Conservation (phyloP, 2,113 vertebrate genomes). For the Merops nubicus region DNA sequence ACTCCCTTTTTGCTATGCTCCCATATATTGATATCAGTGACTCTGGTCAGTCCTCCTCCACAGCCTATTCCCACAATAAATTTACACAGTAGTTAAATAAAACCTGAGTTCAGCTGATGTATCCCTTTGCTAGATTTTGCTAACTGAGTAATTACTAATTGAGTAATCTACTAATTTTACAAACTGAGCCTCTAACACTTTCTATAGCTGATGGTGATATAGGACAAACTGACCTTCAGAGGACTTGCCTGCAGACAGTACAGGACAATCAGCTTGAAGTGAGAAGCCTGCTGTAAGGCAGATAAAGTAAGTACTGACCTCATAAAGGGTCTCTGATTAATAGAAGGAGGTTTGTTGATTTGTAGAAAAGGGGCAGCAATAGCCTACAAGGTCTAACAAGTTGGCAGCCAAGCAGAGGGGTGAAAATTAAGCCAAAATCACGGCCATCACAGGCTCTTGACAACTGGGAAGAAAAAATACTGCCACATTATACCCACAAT, state of each 20-base stretch:
- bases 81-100: neutral
- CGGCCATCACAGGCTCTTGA: neutral
- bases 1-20: neutral
- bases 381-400: neutral
- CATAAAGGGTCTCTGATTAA: neutral
- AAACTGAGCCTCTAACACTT: neutral
- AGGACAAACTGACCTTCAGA: neutral
- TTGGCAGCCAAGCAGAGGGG: neutral
- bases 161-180: too few species aligned
- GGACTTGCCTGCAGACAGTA: neutral
- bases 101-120: neutral
- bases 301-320: neutral
- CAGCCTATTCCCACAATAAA: fast-evolving
- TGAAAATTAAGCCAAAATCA: neutral
- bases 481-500: neutral
- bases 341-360: neutral
- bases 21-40: too few species aligned
- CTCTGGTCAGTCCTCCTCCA: neutral
- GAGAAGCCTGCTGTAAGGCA: neutral
- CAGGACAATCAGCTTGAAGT: neutral
- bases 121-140: neutral
- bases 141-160: too few species aligned
- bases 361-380: neutral
- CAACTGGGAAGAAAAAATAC: neutral
- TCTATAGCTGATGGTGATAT: fast-evolving